Evolutionary conservation across 2,888 invertebrate species (phyloP), one percentile per base, ranked within the genome.

Genomic region (Lampropteryx suffumata): DNA sequence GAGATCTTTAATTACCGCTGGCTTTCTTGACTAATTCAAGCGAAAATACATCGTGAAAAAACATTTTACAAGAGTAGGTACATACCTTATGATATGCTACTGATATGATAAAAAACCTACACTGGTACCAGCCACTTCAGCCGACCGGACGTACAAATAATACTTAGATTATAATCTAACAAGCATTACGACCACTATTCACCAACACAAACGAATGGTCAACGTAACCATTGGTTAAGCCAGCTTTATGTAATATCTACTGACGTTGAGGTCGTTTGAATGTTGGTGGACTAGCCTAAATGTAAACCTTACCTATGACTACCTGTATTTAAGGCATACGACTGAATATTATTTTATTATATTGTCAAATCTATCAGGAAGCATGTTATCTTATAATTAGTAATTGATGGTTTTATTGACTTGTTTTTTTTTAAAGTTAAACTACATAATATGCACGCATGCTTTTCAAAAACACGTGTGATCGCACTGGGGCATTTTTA

Each of bases 321-420:
- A 88, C 79, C 75, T 79, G 71, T 86, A 84, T 83, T 78, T 87
- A 88, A 86, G 89, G 89, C 89, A 87, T 84, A 44, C 50, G 87
- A 84, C 77, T 75, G 74, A 85, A 24, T 5, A 6, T 17, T 56
- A 55, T 44, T 46, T 35, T 73, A 59, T 70, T 63, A 84, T 89
- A 90, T 90, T 90, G 89, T 90, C 89, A 82, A 73, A 84, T 84
- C 87, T 89, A 89, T 87, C 82, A 88, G 89, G 89, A 90, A 90
- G 89, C 89, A 84, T 79, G 82, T 86, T 86, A 82, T 72, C 72
- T 55, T 82, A 84, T 84, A 85, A 75, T 71, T 84, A 84, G 67
- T 87, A 87, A 87, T 86, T 87, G 83, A 84, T 86, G 75, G 64
- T 73, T 69, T 74, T 71, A 84, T 85, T 86, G 82, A 84, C 84